A percentile compares a stretch with the other conserved stretches of the same genome.
Evolutionary conservation across 1,140 invertebrate genomes (phyloP).

Genomic region (Drosophila sproati): DNA sequence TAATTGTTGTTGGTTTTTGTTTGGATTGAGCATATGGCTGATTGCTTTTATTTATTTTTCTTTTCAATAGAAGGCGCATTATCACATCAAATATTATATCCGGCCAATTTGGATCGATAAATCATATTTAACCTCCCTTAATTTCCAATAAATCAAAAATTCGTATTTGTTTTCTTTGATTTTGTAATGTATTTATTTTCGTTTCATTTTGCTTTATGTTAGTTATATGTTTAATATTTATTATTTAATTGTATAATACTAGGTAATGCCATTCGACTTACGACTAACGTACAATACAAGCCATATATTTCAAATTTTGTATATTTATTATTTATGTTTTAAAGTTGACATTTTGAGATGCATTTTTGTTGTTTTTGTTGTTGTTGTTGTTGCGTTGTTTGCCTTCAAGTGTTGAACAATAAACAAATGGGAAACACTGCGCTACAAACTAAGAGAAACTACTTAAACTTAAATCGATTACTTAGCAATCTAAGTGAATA

Average conservation of each 20-base stretch:
- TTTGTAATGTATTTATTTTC: constrained; percentile 73
- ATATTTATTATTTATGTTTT: constrained; percentile 45
- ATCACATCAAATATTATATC: constrained; percentile 60
- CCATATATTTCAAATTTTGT: constrained; percentile 53
- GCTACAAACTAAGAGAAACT: constrained; percentile 54
- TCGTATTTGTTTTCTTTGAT: constrained; percentile 54
- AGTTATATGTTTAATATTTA: constrained; percentile 59
- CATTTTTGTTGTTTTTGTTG: constrained; percentile 21
- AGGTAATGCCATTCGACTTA: constrained; percentile 74
- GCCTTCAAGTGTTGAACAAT: constrained; percentile 48
- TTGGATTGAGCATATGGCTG: constrained; percentile 58
- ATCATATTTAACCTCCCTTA: constrained; percentile 36
- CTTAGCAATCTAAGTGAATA: constrained; percentile 17
- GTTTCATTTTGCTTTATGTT: constrained; percentile 57
- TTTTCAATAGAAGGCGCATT: constrained; percentile 53
- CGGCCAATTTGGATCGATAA: constrained; percentile 47
- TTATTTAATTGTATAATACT: constrained; percentile 70
- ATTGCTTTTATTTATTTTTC: constrained; percentile 7
- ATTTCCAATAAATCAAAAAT: not conserved
- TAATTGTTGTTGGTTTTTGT: constrained; percentile 77
- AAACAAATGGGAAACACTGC: constrained; percentile 67
- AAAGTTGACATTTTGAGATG: constrained; percentile 57
- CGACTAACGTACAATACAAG: constrained; percentile 71
- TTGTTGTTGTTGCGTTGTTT: not conserved
- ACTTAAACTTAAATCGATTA: constrained; percentile 45